A percentile compares a stretch with the other conserved stretches of the same genome.
phyloP scores from a whole-genome alignment of 1,140 invertebrate species.

The Lucilia cuprina region DNA sequence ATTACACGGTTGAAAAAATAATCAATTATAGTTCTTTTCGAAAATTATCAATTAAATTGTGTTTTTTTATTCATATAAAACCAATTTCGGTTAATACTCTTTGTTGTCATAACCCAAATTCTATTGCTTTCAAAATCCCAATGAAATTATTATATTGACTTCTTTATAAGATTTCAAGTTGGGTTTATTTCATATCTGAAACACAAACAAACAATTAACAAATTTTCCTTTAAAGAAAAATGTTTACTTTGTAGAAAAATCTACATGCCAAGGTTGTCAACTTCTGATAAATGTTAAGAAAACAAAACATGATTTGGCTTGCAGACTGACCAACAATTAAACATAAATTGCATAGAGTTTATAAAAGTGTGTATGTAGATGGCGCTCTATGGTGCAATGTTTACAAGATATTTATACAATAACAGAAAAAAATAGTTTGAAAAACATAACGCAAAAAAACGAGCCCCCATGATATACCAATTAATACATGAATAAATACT shows the following conservation, averaged over 20 bases:
- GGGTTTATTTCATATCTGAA: neutral
- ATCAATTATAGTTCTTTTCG: no score
- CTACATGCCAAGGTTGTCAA: slow-evolving; percentile 28
- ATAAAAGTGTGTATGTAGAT: neutral
- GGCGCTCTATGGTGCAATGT: slow-evolving; percentile 24
- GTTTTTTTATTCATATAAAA: no score
- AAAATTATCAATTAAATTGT: no score
- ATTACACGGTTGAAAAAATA: no score
- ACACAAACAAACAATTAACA: neutral
- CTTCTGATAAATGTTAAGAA: slow-evolving; percentile 20
- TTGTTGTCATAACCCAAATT: neutral
- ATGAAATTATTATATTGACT: slow-evolving; percentile 3
- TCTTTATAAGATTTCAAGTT: neutral
- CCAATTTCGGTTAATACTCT: neutral
- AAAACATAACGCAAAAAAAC: neutral
- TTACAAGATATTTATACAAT: slow-evolving; percentile 20
- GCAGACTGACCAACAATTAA: slow-evolving; percentile 18
- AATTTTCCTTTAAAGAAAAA: neutral
- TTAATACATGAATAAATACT: neutral
- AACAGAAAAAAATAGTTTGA: neutral
- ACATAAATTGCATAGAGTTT: neutral
- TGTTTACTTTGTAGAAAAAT: neutral
- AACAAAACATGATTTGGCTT: neutral
- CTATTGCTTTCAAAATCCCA: neutral
- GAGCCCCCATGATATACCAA: slow-evolving; percentile 17